These are phyloP conservation scores for Stenurella melanura DNA, from an alignment of 2,888 invertebrate genomes.

Conservation along the genomic window DNA sequence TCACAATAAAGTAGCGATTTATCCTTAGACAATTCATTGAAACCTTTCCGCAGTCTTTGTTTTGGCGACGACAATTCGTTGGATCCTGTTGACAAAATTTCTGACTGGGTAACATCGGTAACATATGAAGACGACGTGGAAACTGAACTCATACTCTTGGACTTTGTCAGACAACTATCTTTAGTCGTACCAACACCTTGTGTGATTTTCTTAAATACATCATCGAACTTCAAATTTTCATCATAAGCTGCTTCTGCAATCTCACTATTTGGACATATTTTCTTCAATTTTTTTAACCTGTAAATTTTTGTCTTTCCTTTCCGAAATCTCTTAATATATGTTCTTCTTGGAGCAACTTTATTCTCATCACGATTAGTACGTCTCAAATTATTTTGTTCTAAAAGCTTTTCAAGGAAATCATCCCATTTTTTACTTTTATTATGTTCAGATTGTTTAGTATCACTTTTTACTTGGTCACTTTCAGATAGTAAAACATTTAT, in stretches of 20 bases:
- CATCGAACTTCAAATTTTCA: conserved; percentile 43
- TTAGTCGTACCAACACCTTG: conserved; percentile 37
- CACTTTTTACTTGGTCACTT: neutral
- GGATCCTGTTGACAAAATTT: conserved; percentile 51
- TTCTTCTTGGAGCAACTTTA: neutral
- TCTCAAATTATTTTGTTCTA: neutral
- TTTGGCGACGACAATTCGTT: conserved; percentile 40
- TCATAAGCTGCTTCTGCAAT: conserved; percentile 18
- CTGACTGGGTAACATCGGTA: conserved; percentile 52
- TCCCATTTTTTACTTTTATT: neutral
- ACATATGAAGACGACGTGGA: conserved; percentile 54
- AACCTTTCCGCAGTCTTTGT: conserved; percentile 47
- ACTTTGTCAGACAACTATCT: conserved; percentile 19
- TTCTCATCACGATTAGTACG: neutral
- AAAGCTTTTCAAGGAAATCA: neutral
- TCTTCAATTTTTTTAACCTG: conserved; percentile 42
- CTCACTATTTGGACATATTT: conserved; percentile 3
- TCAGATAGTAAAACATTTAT: neutral
- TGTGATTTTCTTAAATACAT: conserved; percentile 41
- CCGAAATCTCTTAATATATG: conserved; percentile 49
- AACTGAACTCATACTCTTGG: conserved; percentile 48
- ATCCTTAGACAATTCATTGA: conserved; percentile 59
- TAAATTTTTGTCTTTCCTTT: conserved; percentile 56
- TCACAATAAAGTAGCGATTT: conserved; percentile 55
- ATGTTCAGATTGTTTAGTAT: neutral